Evolutionary conservation across 2,113 vertebrate species (phyloP).

Genomic region (Amia ocellicauda): DNA sequence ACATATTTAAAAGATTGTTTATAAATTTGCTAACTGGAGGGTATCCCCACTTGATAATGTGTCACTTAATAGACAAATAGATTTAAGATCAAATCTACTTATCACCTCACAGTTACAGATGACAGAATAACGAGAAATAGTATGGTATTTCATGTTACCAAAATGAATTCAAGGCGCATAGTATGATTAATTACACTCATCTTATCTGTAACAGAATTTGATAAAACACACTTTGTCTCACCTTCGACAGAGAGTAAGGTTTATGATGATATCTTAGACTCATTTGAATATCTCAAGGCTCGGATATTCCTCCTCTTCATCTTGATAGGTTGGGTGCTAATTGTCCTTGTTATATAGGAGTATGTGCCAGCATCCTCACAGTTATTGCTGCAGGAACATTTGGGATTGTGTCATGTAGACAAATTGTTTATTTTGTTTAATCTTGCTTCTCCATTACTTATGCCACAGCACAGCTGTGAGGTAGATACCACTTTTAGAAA

Average conservation of each 20-base stretch:
- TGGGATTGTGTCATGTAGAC: constrained; percentile 24
- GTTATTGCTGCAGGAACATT: constrained; percentile 15
- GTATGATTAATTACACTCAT: constrained; percentile 32
- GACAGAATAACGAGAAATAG: constrained; percentile 23
- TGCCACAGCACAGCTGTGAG: constrained; percentile 4
- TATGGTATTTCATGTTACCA: constrained; percentile 23
- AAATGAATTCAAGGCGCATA: constrained; percentile 15
- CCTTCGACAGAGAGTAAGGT: not conserved
- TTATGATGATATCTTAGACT: constrained; percentile 5
- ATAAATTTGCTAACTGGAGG: too few species aligned
- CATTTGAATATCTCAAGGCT: constrained; percentile 5
- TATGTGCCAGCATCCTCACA: constrained; percentile 8
- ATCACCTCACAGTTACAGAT: constrained; percentile 35
- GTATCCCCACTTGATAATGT: too few species aligned
- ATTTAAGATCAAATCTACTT: constrained; percentile 39
- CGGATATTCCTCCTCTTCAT: constrained; percentile 17
- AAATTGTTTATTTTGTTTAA: constrained; percentile 23
- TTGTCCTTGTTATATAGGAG: constrained; percentile 16
- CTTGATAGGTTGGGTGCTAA: constrained; percentile 18
- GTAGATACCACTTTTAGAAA: not conserved
- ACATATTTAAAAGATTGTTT: too few species aligned
- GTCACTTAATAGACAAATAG: constrained; percentile 32
- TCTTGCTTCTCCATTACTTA: constrained; percentile 20
- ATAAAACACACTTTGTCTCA: constrained; percentile 9
- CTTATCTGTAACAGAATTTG: constrained; percentile 22